Conservation (phyloP, 2,113 vertebrate species). For the Geococcyx californianus region DNA sequence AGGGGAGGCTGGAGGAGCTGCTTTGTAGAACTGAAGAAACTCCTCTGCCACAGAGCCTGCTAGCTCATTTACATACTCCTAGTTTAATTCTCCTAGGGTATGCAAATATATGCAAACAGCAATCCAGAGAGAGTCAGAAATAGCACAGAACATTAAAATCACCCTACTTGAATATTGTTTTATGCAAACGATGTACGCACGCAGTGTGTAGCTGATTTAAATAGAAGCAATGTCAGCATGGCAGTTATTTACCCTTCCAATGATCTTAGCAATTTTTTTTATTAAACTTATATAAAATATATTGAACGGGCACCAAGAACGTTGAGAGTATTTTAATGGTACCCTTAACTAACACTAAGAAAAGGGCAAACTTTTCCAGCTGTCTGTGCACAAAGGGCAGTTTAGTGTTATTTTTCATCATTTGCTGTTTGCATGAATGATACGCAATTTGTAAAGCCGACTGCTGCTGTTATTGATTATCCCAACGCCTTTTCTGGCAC, state of each 20-base stretch:
- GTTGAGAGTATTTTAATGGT: conserved; percentile 31
- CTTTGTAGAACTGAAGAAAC: conserved; percentile 62
- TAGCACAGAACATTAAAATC: conserved; percentile 96
- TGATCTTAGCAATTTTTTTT: conserved; percentile 69
- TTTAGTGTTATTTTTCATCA: neutral
- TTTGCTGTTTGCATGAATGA: neutral
- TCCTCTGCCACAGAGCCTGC: conserved; percentile 72
- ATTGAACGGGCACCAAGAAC: conserved; percentile 35
- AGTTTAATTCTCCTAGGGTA: conserved; percentile 97
- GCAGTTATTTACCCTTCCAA: conserved; percentile 75
- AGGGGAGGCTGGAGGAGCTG: conserved; percentile 25
- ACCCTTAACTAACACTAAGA: conserved; percentile 57
- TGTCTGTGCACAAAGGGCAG: conserved; percentile 1
- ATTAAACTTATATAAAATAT: conserved; percentile 65
- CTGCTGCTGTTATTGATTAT: neutral
- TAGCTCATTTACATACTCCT: conserved; percentile 96
- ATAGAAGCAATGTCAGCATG: conserved; percentile 77
- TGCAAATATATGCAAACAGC: conserved; percentile 99
- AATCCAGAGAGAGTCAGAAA: conserved; percentile 99
- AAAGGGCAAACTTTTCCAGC: conserved; percentile 37
- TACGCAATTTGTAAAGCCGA: neutral
- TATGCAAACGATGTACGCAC: conserved; percentile 84
- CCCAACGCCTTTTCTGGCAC: neutral
- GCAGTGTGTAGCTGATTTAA: conserved; percentile 80
- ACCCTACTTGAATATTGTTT: conserved; percentile 89